Percentiles rank a stretch among this genome's conserved stretches.
Evolutionary conservation across 2,888 invertebrate genomes (phyloP).

Genomic region (Philonicus albiceps): DNA sequence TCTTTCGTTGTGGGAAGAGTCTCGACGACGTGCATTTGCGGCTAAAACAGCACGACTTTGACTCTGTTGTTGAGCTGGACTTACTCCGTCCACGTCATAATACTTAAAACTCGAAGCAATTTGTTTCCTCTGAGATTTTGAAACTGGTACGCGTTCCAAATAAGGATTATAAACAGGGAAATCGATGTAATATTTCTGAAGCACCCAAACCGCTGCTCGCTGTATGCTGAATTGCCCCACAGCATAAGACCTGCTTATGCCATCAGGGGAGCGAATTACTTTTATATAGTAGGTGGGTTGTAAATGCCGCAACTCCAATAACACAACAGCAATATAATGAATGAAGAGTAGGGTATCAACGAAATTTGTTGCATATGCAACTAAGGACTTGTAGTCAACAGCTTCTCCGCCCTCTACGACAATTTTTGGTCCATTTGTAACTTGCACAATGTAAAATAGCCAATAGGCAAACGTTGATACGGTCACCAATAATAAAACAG

Average conservation of each 20-base stretch:
- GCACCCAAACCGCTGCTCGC: conserved; percentile 91
- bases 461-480: conserved; percentile 96
- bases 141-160: conserved; percentile 87
- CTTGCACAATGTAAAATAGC: conserved; percentile 96
- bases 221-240: conserved; percentile 93
- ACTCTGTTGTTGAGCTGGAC: conserved; percentile 72
- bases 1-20: conserved; percentile 94
- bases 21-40: conserved; percentile 82
- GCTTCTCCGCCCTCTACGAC: conserved; percentile 81
- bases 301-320: conserved; percentile 91
- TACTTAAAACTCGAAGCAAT: conserved; percentile 87
- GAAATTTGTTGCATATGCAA: conserved; percentile 91
- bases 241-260: conserved; percentile 86
- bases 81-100: conserved; percentile 93
- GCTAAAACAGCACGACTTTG: conserved; percentile 75
- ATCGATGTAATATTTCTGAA: conserved; percentile 95
- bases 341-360: conserved; percentile 94
- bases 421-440: conserved; percentile 81
- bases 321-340: conserved; percentile 91
- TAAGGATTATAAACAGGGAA: conserved; percentile 98
- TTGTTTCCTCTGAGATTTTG: conserved; percentile 80
- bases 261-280: conserved; percentile 95
- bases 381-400: conserved; percentile 85
- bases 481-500: conserved; percentile 86
- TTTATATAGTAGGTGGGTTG: conserved; percentile 89